phyloP scores from a whole-genome alignment of 2,888 invertebrate genomes.

The Cyaniris semiargus region DNA sequence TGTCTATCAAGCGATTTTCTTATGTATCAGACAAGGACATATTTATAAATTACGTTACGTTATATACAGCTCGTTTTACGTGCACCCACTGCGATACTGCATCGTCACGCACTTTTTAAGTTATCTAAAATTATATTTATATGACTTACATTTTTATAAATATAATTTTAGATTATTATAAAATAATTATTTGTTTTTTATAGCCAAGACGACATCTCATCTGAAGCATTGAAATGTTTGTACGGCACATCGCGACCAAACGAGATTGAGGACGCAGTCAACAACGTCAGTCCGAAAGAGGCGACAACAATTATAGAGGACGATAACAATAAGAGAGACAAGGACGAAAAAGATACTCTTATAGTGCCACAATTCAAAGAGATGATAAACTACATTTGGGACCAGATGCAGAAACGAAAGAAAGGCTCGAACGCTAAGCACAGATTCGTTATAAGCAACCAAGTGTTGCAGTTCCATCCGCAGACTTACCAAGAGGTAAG shows the following conservation, averaged over 20 bases:
- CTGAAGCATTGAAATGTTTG: slow-evolving; percentile 86
- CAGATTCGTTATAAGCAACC: slow-evolving; percentile 82
- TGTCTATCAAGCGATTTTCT: no score
- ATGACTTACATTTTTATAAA: no score
- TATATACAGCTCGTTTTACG: no score
- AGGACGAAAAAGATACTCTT: slow-evolving; percentile 51
- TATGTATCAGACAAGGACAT: no score
- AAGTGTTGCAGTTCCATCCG: slow-evolving; percentile 86
- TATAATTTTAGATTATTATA: no score
- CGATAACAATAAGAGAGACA: slow-evolving; percentile 31
- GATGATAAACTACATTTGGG: slow-evolving; percentile 86
- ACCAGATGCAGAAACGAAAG: slow-evolving; percentile 82
- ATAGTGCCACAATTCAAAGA: slow-evolving; percentile 86
- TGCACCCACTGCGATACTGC: no score
- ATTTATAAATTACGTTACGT: no score
- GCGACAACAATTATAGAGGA: slow-evolving; percentile 51
- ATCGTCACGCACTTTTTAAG: no score
- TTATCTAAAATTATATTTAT: no score
- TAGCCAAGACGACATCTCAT: slow-evolving; percentile 88
- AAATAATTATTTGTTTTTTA: slow-evolving; percentile 25
- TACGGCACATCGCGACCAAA: slow-evolving; percentile 83
- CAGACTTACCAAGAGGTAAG: slow-evolving; percentile 87
- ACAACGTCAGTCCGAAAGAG: slow-evolving; percentile 69
- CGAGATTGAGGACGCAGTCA: slow-evolving; percentile 75
- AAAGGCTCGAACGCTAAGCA: slow-evolving; percentile 79